phyloP scores from a whole-genome alignment of 1,140 invertebrate species.

The Rhagoletis zephyria region DNA sequence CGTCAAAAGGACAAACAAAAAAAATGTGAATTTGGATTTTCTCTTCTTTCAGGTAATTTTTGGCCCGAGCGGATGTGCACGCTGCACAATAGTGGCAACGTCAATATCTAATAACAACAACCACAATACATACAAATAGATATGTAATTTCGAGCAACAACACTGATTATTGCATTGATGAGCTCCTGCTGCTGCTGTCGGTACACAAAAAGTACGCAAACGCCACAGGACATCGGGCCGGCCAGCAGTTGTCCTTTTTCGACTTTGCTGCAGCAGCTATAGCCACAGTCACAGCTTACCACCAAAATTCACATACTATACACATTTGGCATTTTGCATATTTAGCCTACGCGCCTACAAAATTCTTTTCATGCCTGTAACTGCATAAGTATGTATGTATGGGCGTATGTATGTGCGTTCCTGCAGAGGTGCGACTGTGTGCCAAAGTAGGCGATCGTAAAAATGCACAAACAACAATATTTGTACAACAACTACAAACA shows the following conservation, averaged over 20 bases:
- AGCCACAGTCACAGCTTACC: neutral
- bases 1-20: neutral
- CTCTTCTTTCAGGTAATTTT: neutral
- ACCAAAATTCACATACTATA: neutral
- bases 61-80: neutral
- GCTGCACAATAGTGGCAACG: neutral
- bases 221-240: constrained; percentile 53
- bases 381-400: neutral
- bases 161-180: constrained; percentile 59
- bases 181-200: constrained; percentile 72
- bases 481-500: neutral
- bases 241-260: constrained; percentile 12
- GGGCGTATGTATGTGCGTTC: neutral
- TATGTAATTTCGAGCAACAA: neutral
- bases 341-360: neutral
- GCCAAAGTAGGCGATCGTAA: constrained; percentile 14
- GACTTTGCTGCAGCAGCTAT: neutral
- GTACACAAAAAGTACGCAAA: constrained; percentile 64
- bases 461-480: constrained; percentile 13
- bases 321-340: neutral
- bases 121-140: neutral
- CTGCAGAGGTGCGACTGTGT: constrained; percentile 15
- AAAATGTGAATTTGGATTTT: neutral
- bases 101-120: constrained; percentile 26
- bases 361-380: neutral